A percentile compares a stretch with the other conserved stretches of the same genome.
Evolutionary conservation across 2,888 invertebrate species (phyloP).

Genomic region (Vandiemenella viatica): DNA sequence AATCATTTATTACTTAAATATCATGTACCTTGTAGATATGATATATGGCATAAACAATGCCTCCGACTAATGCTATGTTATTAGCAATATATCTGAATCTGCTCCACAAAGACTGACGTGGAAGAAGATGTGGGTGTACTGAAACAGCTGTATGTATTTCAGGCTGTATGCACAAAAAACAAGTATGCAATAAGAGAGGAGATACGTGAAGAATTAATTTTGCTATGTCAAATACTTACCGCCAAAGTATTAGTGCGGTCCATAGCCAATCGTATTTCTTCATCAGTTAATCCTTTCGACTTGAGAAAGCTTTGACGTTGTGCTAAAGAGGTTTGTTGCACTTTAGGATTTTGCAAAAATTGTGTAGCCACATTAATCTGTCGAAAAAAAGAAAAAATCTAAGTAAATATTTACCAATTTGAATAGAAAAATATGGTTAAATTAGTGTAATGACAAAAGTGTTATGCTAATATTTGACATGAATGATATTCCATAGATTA

Average conservation of each 20-base stretch:
- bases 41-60: slow-evolving; percentile 62
- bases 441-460: not conserved
- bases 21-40: slow-evolving; percentile 62
- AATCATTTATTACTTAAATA: too few species aligned
- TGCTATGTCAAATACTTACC: too few species aligned
- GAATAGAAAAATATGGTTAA: not conserved
- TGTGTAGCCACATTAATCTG: slow-evolving; percentile 74
- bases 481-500: too few species aligned
- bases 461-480: too few species aligned
- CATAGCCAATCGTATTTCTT: slow-evolving; percentile 59
- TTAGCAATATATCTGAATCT: slow-evolving; percentile 46
- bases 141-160: not conserved
- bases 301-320: slow-evolving; percentile 67
- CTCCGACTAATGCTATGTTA: slow-evolving; percentile 57
- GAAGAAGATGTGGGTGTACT: not conserved
- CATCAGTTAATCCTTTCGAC: slow-evolving; percentile 59
- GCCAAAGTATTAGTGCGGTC: slow-evolving; percentile 36
- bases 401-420: not conserved
- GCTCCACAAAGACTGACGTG: slow-evolving; percentile 21
- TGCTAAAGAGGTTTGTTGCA: slow-evolving; percentile 54
- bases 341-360: slow-evolving; percentile 75
- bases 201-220: too few species aligned
- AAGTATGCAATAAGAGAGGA: too few species aligned
- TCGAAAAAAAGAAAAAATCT: slow-evolving; percentile 20
- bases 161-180: too few species aligned